Evolutionary conservation across 2,113 vertebrate genomes (phyloP), one percentile per base, ranked within the genome.

Genomic region (Scatophagus argus): DNA sequence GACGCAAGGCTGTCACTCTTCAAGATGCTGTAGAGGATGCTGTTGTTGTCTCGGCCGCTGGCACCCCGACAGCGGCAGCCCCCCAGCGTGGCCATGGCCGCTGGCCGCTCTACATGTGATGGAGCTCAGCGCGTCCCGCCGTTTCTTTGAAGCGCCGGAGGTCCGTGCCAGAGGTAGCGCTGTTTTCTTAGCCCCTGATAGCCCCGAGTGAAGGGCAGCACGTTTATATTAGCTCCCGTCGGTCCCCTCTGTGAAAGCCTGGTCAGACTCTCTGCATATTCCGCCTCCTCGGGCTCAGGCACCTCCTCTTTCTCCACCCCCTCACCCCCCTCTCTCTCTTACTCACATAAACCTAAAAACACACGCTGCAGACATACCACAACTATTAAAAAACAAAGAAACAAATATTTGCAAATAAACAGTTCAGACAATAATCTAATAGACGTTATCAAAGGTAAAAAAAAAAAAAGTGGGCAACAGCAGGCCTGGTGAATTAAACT

Each of bases 11-110:
- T 90, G 46, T 96, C 93, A 78, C 92, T 96, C 83, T 92, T 92
- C 9, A 97, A 69, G 65, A 96, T 93, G 92, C 71, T 95, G 93
- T 95, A 96, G 17, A 95, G 92, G 88, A 96, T 95, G 91, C 95
- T 85, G 87, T 1, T 85, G 89, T 78, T 87, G 68, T 56, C 85
- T 7, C 88, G 81, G 51, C 81, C 72, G 72, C 85, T 64, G 56
- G 87, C 74, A 9, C 88, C 89, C 31, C 88, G 88, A 21, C 93
- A 94, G 88, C 81, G 92, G 77, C 93, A 93, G 85, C 93, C 84
- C 68, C 91, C 90, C 83, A 88, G 87, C 84, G 90, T 82, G 89
- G 91, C 88, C 92, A 93, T 94, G 90, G 84, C 84, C 79, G 82
- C 81, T 54, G 78, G 74, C 76, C 65, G 74, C 85, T 86, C 79